Base-by-base conservation (phyloP, 64 coral and sea anemone genomes). In the Montipora foliosa region DNA sequence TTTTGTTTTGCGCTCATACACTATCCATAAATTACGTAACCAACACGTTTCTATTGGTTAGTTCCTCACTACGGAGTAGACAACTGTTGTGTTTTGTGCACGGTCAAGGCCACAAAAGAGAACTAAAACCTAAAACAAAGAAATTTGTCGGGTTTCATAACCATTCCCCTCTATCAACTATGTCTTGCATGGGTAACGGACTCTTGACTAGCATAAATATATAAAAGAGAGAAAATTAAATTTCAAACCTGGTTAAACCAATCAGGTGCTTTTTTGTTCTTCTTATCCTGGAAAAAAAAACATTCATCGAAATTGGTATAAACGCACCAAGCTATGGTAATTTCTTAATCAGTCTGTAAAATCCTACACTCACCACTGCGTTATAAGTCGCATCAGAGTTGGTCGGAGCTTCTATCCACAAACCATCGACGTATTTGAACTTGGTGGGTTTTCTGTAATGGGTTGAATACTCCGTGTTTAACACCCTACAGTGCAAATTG, bases 361-460 rank as follows among this genome's bases (percentile, higher is more conserved):
- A 37, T 37, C 1, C 37, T 37, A 37, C 8, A 71, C 82, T 86
- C 21, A 86, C 82, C 82, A 22, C 49, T 86, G 68, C 66, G 13
- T 86, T 71, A 6, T 86, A 71, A 5, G 82, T 86, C 22, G 62
- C 82, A 17, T 46, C 44, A 20, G 82, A 5, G 4, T 50, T 86
- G 8, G 49, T 89, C 17, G 96, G 96, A 74, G 89, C 86, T 79
- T 97, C 96, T 79, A 95, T 92, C 96, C 96, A 97, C 17, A 93
- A n/a, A 48, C 96, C 93, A 75, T 97, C 77, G n/a, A 97, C 87
- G 55, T 89, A 95, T 80, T 97, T 97, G 60, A 95, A 90, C 49
- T 95, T 95, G 17, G 93, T 95, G 49, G 93, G 93, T 19, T 80
- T 81, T 12, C 66, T 90, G 67, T 89, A 97, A 4, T 66, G 96